Conservation (phyloP, 2,797 vertebrate species). For the Pseudomugil gertrudae region DNA sequence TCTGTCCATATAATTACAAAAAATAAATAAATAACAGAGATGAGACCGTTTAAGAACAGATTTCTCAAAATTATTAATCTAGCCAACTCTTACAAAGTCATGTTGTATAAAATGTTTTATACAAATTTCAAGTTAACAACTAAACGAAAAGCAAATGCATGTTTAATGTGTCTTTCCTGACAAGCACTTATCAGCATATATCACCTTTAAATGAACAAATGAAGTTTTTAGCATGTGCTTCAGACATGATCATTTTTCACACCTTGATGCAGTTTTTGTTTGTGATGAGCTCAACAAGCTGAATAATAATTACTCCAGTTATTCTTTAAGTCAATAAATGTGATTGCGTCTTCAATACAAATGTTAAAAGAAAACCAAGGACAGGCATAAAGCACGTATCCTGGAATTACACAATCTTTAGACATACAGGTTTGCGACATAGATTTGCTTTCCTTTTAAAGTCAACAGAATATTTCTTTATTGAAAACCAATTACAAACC, state of each 20-base stretch:
- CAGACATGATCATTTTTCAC: not conserved
- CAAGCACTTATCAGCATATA: not conserved
- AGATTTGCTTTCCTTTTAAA: not conserved
- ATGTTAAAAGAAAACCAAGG: conserved; percentile 22
- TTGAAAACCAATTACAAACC: not conserved
- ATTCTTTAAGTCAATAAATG: conserved; percentile 7
- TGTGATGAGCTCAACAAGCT: not conserved
- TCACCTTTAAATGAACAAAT: not conserved
- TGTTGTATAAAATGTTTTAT: not conserved
- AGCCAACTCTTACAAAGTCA: not conserved
- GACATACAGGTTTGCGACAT: too few species aligned
- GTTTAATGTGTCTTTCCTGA: too few species aligned
- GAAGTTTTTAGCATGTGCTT: too few species aligned
- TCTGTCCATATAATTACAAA: conserved; percentile 8
- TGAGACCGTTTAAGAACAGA: not conserved
- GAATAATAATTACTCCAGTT: conserved; percentile 22
- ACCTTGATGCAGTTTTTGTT: conserved; percentile 13
- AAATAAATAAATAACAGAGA: not conserved
- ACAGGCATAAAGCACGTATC: not conserved
- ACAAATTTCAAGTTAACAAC: not conserved
- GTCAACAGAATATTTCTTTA: not conserved
- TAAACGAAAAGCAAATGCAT: too few species aligned
- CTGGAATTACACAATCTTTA: too few species aligned
- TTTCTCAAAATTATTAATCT: not conserved
- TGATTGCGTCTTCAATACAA: conserved; percentile 18